A percentile compares a stretch with the other conserved stretches of the same genome.
Conservation (phyloP, 2,888 invertebrate species). For the Lepidocyrtinus sp. region DNA sequence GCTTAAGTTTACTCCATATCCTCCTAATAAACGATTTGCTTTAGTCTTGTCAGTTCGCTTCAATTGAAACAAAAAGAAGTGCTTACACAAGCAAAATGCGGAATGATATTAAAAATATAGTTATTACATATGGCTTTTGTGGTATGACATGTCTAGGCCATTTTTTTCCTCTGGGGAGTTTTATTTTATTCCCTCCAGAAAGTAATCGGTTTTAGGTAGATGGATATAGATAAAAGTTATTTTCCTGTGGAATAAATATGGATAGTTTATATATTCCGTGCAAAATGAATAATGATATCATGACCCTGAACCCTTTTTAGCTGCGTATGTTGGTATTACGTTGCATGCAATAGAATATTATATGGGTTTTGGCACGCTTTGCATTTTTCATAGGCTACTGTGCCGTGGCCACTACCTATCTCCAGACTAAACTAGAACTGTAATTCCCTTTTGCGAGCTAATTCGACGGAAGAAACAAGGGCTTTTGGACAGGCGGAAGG, state of each 20-base stretch:
- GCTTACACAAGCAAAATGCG: not conserved
- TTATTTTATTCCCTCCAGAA: not conserved
- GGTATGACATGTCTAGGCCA: not conserved
- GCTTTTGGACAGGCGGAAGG: not conserved
- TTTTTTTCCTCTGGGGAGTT: not conserved
- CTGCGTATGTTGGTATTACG: not conserved
- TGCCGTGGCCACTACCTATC: not conserved
- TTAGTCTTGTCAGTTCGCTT: not conserved
- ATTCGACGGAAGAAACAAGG: too few species aligned
- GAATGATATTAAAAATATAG: not conserved
- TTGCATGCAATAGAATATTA: not conserved
- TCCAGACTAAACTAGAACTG: not conserved
- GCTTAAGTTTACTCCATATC: too few species aligned
- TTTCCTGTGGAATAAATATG: too few species aligned
- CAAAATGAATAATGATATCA: constrained; percentile 1
- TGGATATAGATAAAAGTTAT: not conserved
- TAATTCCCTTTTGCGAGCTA: not conserved
- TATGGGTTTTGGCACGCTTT: not conserved
- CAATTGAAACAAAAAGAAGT: not conserved
- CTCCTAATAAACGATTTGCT: too few species aligned
- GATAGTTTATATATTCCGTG: constrained; percentile 6
- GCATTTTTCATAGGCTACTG: not conserved
- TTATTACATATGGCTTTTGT: not conserved
- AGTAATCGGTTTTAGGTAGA: not conserved
- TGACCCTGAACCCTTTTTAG: not conserved